Evolutionary conservation across 2,113 vertebrate species (phyloP).

Genomic region (Lampris megalopsis): DNA sequence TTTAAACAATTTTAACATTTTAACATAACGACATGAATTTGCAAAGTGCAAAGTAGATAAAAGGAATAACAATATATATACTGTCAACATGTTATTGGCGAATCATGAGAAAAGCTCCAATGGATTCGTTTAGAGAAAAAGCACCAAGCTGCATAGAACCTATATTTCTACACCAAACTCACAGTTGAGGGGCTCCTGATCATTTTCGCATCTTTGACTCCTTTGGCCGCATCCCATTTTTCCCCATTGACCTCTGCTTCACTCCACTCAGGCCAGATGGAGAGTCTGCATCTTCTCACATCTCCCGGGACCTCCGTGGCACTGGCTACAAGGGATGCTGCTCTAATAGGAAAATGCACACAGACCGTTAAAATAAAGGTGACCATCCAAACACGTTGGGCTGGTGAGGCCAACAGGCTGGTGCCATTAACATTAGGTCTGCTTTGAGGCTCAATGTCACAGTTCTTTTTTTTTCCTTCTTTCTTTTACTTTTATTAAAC

Average conservation of each 20-base stretch:
- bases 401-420: too few relatives aligned
- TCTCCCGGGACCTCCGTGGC: slow-evolving; percentile 53
- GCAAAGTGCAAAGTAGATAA: too few relatives aligned
- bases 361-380: not conserved
- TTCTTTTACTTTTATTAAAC: too few relatives aligned
- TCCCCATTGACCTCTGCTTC: slow-evolving; percentile 89
- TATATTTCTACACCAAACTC: slow-evolving; percentile 61
- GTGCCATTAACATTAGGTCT: too few relatives aligned
- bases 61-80: too few relatives aligned
- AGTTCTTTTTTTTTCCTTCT: too few relatives aligned
- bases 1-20: too few relatives aligned
- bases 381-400: too few relatives aligned
- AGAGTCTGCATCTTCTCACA: slow-evolving; percentile 71
- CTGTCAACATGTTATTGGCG: not conserved
- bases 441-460: too few relatives aligned
- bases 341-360: slow-evolving; percentile 63
- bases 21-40: too few relatives aligned
- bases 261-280: slow-evolving; percentile 93
- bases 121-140: not conserved
- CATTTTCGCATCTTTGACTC: slow-evolving; percentile 83
- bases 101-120: not conserved
- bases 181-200: slow-evolving; percentile 80
- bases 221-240: slow-evolving; percentile 90
- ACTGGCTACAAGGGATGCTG: slow-evolving; percentile 3
- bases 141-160: not conserved